Evolutionary conservation across 2,113 vertebrate genomes (phyloP).

Genomic region (Python bivittatus): DNA sequence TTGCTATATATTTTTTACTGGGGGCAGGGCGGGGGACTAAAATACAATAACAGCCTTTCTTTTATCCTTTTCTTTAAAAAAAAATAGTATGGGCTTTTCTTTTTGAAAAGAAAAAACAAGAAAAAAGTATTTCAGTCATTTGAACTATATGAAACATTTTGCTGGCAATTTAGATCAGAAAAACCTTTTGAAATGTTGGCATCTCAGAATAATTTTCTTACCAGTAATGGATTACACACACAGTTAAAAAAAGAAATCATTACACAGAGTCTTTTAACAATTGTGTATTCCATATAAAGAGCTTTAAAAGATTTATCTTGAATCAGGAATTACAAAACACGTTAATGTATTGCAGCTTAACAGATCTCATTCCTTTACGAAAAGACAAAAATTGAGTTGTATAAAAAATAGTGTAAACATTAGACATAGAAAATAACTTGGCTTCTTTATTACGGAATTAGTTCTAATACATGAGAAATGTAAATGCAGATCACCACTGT

Average conservation of each 20-base stretch:
- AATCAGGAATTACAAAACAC: constrained; percentile 54
- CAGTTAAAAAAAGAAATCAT: constrained; percentile 37
- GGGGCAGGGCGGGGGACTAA: not conserved
- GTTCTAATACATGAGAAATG: constrained; percentile 54
- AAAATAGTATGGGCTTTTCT: constrained; percentile 18
- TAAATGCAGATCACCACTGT: constrained; percentile 17
- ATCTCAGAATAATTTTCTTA: constrained; percentile 42
- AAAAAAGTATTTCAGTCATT: constrained; percentile 2
- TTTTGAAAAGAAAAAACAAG: not conserved
- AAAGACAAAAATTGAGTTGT: constrained; percentile 34
- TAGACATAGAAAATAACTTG: constrained; percentile 56
- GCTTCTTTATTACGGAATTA: constrained; percentile 36
- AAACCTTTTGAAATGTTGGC: constrained; percentile 29
- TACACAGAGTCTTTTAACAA: constrained; percentile 35
- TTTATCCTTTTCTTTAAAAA: not conserved
- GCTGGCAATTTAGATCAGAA: constrained; percentile 22
- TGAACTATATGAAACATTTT: constrained; percentile 35
- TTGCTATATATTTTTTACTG: not conserved
- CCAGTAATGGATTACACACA: constrained; percentile 46
- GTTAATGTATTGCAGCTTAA: constrained; percentile 45
- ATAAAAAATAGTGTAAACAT: constrained; percentile 44
- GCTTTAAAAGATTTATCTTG: constrained; percentile 52
- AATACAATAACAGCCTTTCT: constrained; percentile 1
- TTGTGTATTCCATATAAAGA: constrained; percentile 41
- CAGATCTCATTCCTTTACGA: constrained; percentile 38